phyloP scores from a whole-genome alignment of 1,140 invertebrate species.

The Megalonaias nervosa region DNA sequence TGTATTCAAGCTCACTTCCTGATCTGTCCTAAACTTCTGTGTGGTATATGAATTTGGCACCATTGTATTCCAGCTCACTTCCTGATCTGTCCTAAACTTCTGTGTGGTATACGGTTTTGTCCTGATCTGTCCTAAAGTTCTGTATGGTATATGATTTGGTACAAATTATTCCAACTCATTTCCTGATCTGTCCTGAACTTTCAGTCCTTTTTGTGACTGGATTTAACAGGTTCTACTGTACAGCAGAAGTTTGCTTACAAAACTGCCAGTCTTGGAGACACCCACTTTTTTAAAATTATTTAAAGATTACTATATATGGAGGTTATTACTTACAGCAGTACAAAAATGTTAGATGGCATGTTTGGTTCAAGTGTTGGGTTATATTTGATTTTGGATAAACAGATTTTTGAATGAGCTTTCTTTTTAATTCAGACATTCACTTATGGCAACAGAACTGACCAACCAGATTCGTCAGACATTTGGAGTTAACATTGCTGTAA shows the following conservation, averaged over 20 bases:
- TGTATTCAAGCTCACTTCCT: no score
- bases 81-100: no score
- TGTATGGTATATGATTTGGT: no score
- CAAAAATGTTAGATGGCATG: background rate
- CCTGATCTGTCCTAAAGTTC: no score
- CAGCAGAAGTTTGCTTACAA: background rate
- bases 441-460: conserved; percentile 72
- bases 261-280: background rate
- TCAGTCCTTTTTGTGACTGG: no score
- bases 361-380: background rate
- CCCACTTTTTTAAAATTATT: background rate
- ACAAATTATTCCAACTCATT: no score
- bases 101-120: no score
- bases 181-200: no score
- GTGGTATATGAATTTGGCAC: no score
- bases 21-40: no score
- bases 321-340: background rate
- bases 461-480: conserved; percentile 67
- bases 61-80: no score
- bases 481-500: conserved; percentile 63
- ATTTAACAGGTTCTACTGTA: background rate
- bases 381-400: background rate
- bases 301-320: background rate
- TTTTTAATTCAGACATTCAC: conserved; percentile 70
- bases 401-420: background rate